phyloP scores from a whole-genome alignment of 2,113 vertebrate genomes.

The Hippoglossus stenolepis region DNA sequence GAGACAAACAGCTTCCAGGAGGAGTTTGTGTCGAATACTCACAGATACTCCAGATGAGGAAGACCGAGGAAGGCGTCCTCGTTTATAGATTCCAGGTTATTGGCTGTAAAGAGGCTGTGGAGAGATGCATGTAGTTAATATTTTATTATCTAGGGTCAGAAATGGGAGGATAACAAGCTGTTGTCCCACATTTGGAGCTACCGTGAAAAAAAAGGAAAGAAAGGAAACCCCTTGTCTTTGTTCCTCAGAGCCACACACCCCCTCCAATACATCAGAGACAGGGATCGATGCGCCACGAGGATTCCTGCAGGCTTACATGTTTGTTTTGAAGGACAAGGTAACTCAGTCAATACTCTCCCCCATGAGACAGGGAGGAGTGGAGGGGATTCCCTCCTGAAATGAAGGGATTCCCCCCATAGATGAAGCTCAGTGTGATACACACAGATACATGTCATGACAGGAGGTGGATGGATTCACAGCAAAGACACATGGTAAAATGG shows the following conservation, averaged over 20 bases:
- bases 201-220: neutral
- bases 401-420: constrained; percentile 45
- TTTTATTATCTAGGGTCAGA: constrained; percentile 25
- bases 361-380: constrained; percentile 8
- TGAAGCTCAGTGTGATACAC: neutral
- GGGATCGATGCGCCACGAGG: constrained; percentile 1
- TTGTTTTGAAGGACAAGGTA: constrained; percentile 29
- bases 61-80: constrained; percentile 97
- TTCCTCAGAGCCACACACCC: neutral
- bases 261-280: neutral
- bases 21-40: constrained; percentile 78
- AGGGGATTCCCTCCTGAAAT: constrained; percentile 45
- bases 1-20: neutral
- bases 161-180: constrained; percentile 6
- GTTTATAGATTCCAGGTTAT: constrained; percentile 93
- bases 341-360: constrained; percentile 39
- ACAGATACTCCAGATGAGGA: constrained; percentile 98
- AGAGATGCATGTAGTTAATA: constrained; percentile 19
- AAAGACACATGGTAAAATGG: neutral
- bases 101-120: constrained; percentile 94
- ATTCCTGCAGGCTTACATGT: constrained; percentile 31
- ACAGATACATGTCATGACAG: neutral
- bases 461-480: neutral
- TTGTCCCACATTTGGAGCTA: neutral
- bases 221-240: neutral